A percentile compares a stretch with the other conserved stretches of the same genome.
phyloP scores from a whole-genome alignment of 2,113 vertebrate species.

The Microcebus lehilahytsara region DNA sequence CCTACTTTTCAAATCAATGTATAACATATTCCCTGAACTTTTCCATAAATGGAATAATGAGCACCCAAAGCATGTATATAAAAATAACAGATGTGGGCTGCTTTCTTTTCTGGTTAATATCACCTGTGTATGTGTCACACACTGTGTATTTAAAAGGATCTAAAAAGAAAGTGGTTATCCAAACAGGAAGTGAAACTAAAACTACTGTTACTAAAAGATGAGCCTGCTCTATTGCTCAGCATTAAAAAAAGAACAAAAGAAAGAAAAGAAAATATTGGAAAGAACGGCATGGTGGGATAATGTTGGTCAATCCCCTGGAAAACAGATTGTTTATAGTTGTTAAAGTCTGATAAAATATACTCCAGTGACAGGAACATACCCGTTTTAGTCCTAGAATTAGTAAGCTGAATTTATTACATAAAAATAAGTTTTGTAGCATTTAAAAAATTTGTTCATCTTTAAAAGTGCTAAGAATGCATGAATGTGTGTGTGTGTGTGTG shows the following conservation, averaged over 20 bases:
- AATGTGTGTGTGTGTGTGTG: background rate
- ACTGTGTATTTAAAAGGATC: conserved; percentile 44
- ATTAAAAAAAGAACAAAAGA: background rate
- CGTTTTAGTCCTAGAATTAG: conserved; percentile 62
- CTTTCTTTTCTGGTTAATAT: conserved; percentile 50
- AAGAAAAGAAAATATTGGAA: conserved; percentile 21
- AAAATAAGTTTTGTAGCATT: background rate
- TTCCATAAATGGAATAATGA: conserved; percentile 21
- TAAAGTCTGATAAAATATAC: conserved; percentile 74
- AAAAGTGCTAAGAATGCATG: conserved; percentile 35
- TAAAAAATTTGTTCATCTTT: background rate
- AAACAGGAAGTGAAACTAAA: conserved; percentile 71
- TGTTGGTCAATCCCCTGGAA: conserved; percentile 71
- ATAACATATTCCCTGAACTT: background rate
- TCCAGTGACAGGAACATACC: conserved; percentile 57
- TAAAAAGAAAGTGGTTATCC: conserved; percentile 52
- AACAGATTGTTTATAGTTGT: conserved; percentile 76
- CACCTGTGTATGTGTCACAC: conserved; percentile 15
- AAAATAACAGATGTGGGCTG: background rate
- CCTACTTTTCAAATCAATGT: background rate
- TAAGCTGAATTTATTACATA: background rate
- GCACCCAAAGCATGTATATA: accelerated
- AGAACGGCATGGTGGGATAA: conserved; percentile 6
- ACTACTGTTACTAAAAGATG: background rate
- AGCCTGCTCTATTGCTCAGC: conserved; percentile 12